Evolutionary conservation across 2,797 vertebrate genomes (phyloP).

Genomic region (Eidolon dupreanum): DNA sequence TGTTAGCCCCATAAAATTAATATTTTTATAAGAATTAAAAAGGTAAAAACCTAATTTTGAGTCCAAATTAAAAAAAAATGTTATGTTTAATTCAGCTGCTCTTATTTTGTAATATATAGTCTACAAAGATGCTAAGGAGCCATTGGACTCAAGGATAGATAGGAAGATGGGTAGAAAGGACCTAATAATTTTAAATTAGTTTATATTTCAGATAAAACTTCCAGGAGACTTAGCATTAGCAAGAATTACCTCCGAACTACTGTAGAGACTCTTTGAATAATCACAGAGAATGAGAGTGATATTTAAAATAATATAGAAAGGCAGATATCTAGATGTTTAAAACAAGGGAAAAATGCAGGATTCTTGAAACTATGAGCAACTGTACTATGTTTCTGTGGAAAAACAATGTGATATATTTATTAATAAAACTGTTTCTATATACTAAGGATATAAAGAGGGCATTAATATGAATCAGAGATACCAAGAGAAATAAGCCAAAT

Average conservation of each 20-base stretch:
- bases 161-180: neutral
- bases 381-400: neutral
- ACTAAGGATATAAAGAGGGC: neutral
- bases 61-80: slow-evolving; percentile 6
- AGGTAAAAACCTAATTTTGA: neutral
- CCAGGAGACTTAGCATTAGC: neutral
- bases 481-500: neutral
- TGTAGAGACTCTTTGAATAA: neutral
- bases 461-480: neutral
- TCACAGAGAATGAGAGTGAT: neutral
- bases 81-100: slow-evolving; percentile 14
- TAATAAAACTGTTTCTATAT: neutral
- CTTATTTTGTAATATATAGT: neutral
- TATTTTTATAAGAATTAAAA: neutral
- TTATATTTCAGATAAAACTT: neutral
- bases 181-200: neutral
- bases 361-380: neutral
- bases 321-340: neutral
- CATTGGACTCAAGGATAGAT: neutral
- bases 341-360: neutral
- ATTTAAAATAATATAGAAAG: neutral
- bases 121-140: neutral
- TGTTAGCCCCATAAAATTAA: neutral
- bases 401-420: neutral
- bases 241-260: neutral